Conservation (phyloP, 2,113 vertebrate genomes). For the Gasterosteus aculeatus region DNA sequence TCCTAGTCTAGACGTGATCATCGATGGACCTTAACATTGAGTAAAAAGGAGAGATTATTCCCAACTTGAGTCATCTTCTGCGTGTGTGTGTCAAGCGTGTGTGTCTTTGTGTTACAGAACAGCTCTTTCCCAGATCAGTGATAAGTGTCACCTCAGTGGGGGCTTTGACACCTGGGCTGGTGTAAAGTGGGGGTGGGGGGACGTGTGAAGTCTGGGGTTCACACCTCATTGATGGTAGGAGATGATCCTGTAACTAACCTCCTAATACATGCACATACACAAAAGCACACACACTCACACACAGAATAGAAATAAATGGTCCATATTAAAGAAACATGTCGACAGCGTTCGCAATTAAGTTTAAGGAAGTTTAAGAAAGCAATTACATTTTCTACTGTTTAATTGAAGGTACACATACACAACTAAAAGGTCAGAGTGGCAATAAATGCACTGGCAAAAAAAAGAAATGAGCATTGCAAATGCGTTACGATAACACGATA, state of each 20-base stretch:
- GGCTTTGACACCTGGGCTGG: conserved; percentile 73
- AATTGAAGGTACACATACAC: not conserved
- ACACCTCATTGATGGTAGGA: conserved; percentile 75
- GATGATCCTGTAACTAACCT: conserved; percentile 71
- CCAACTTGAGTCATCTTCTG: conserved; percentile 48
- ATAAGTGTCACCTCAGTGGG: conserved; percentile 75
- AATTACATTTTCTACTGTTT: not conserved
- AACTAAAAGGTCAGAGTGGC: not conserved
- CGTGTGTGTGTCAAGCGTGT: conserved; percentile 22
- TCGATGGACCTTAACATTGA: conserved; percentile 48
- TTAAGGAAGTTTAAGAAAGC: too few species aligned
- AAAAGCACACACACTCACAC: conserved; percentile 26
- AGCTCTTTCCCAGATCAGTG: conserved; percentile 75
- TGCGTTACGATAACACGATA: not conserved
- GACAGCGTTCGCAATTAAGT: too few species aligned
- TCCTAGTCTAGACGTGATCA: conserved; percentile 51
- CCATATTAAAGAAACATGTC: not conserved
- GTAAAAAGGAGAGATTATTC: conserved; percentile 58
- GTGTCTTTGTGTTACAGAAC: conserved; percentile 43
- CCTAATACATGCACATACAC: conserved; percentile 39
- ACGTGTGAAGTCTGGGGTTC: conserved; percentile 71
- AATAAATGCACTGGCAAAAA: not conserved
- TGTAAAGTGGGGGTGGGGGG: conserved; percentile 58
- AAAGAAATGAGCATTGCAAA: not conserved
- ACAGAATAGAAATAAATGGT: not conserved